Evolutionary conservation across 2,113 vertebrate species (phyloP).

Genomic region (Tauraco erythrolophus): DNA sequence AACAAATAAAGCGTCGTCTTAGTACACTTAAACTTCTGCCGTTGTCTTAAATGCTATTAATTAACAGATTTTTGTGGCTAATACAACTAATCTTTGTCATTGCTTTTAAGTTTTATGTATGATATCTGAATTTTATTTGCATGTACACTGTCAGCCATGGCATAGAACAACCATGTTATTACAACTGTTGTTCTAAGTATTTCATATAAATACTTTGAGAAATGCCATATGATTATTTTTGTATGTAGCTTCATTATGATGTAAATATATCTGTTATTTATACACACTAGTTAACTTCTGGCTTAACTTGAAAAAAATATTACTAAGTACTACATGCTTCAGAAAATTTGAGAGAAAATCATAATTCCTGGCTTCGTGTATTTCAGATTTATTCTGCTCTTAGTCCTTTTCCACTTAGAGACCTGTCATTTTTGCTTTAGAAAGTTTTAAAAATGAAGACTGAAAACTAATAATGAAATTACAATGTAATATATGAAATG

Average conservation of each 20-base stretch:
- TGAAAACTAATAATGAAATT: neutral
- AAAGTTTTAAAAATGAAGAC: neutral
- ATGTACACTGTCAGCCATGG: neutral
- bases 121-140: neutral
- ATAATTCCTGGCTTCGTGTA: neutral
- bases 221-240: neutral
- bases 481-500: neutral
- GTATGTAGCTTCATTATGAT: neutral
- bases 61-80: neutral
- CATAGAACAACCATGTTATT: neutral
- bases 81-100: neutral
- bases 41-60: neutral
- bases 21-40: neutral
- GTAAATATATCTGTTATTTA: neutral
- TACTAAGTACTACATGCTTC: neutral
- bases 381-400: neutral
- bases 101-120: neutral
- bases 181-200: neutral
- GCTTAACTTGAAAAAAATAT: neutral
- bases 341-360: neutral
- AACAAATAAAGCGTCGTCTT: neutral
- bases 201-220: neutral
- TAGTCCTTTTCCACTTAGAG: neutral
- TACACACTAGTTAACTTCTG: neutral
- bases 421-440: neutral